Evolutionary conservation across 2,888 invertebrate species (phyloP).

Genomic region (Buathra laborator): DNA sequence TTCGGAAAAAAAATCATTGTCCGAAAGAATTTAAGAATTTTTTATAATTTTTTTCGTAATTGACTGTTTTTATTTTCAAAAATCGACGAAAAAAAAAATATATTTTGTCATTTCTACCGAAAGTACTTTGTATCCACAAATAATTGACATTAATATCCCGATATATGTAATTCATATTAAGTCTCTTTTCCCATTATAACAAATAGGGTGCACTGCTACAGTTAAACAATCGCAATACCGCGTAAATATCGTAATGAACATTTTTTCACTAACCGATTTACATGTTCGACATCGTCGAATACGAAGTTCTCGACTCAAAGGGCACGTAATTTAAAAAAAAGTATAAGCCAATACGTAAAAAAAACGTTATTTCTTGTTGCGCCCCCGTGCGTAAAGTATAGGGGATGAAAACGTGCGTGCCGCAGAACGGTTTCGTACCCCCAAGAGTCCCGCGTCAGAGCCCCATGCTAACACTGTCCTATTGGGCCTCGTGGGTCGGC

Average conservation of each 20-base stretch:
- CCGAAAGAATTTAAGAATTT: too few species aligned
- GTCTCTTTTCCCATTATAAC: too few species aligned
- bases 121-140: too few species aligned
- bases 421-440: slow-evolving; percentile 58
- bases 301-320: not conserved
- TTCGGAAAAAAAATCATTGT: not conserved
- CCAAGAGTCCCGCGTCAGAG: slow-evolving; percentile 50
- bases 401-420: slow-evolving; percentile 54
- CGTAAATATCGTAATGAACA: not conserved
- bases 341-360: not conserved
- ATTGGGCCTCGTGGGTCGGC: slow-evolving; percentile 76
- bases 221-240: not conserved
- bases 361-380: not conserved
- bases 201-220: not conserved
- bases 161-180: too few species aligned
- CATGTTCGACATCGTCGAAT: not conserved
- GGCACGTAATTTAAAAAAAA: not conserved
- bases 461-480: slow-evolving; percentile 11
- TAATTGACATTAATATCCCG: too few species aligned
- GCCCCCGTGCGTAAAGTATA: slow-evolving; percentile 14
- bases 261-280: not conserved
- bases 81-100: too few species aligned
- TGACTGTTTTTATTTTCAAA: too few species aligned
- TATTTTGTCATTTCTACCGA: too few species aligned
- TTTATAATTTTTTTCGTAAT: too few species aligned